These are phyloP conservation scores for Chromis chromis DNA, from an alignment of 2,797 vertebrate genomes.

Conservation along the genomic window DNA sequence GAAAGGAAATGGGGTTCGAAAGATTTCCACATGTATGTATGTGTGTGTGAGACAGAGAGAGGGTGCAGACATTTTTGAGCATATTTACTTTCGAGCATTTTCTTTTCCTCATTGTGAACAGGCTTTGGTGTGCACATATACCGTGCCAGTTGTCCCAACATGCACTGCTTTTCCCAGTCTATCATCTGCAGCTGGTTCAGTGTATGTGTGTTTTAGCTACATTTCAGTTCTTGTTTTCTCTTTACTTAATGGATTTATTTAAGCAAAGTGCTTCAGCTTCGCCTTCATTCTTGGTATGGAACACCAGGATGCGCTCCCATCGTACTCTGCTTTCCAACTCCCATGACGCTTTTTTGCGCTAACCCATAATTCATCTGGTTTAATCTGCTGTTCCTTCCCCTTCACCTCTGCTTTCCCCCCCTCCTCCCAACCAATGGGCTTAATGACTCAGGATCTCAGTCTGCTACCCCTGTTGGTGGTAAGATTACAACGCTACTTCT, in stretches of 20 bases:
- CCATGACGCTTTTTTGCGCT: constrained; percentile 85
- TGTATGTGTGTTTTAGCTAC: constrained; percentile 49
- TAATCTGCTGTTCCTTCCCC: constrained; percentile 92
- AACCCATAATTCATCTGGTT: constrained; percentile 87
- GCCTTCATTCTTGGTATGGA: constrained; percentile 69
- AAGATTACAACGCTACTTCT: constrained; percentile 89
- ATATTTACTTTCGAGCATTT: constrained; percentile 58
- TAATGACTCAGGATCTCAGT: constrained; percentile 98
- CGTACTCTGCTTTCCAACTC: constrained; percentile 83
- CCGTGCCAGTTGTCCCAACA: constrained; percentile 65
- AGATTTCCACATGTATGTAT: constrained; percentile 14
- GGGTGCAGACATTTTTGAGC: constrained; percentile 16
- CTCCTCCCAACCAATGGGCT: constrained; percentile 84
- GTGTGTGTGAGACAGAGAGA: neutral
- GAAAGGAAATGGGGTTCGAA: constrained; percentile 32
- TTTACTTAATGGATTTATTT: constrained; percentile 50
- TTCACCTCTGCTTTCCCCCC: constrained; percentile 77
- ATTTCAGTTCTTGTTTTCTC: constrained; percentile 47
- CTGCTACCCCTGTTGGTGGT: constrained; percentile 97
- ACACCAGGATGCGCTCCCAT: constrained; percentile 66
- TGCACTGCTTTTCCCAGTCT: constrained; percentile 75
- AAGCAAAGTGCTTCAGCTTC: constrained; percentile 53
- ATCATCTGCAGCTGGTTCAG: constrained; percentile 62
- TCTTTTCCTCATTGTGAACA: constrained; percentile 66
- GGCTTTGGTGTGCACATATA: constrained; percentile 58